These are phyloP conservation scores for Mystacides longicornis DNA, from an alignment of 2,888 invertebrate genomes.

Conservation along the genomic window DNA sequence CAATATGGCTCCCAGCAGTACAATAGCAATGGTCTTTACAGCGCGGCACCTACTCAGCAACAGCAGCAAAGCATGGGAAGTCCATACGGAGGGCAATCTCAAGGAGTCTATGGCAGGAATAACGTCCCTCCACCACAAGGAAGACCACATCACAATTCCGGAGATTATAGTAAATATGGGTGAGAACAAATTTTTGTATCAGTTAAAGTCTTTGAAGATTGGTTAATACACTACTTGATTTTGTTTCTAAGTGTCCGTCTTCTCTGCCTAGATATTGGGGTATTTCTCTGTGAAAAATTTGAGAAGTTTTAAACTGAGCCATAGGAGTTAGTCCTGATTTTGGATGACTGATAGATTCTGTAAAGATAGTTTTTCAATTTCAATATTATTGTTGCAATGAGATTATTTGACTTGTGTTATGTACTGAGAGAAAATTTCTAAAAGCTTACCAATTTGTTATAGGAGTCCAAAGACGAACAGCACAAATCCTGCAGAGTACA, in stretches of 20 bases:
- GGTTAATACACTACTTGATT: too few species aligned
- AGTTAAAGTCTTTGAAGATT: too few species aligned
- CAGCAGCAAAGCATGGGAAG: background rate
- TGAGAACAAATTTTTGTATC: constrained; percentile 6
- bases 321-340: too few species aligned
- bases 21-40: constrained; percentile 6
- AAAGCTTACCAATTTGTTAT: too few species aligned
- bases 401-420: too few species aligned
- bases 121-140: constrained; percentile 17
- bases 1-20: background rate
- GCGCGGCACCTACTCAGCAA: constrained; percentile 4
- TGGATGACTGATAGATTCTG: too few species aligned
- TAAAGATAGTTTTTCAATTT: background rate
- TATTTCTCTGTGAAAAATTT: too few species aligned
- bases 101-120: constrained; percentile 7
- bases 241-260: too few species aligned
- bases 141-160: constrained; percentile 14
- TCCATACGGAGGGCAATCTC: background rate
- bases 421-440: too few species aligned
- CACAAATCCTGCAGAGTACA: constrained; percentile 30
- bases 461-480: constrained; percentile 29
- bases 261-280: too few species aligned
- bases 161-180: constrained; percentile 25
- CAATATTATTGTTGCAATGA: too few species aligned
- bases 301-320: too few species aligned